Conservation (phyloP, 2,888 invertebrate species). For the Drosophila sordidula region DNA sequence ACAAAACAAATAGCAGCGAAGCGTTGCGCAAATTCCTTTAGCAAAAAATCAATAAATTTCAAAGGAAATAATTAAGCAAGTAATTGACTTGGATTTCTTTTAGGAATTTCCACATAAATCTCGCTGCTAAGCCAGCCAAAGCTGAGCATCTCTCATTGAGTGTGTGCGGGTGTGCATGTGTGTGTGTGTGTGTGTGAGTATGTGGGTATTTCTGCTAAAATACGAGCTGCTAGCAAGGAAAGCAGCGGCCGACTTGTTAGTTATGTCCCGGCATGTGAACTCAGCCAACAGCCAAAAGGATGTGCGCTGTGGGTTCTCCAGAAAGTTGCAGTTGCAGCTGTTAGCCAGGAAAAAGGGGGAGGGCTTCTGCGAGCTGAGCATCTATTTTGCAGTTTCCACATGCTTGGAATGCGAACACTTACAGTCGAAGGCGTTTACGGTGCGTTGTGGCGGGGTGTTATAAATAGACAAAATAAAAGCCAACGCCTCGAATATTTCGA, state of each 20-base stretch:
- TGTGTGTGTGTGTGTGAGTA: too few species aligned
- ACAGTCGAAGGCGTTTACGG: slow-evolving; percentile 51
- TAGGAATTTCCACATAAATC: slow-evolving; percentile 82
- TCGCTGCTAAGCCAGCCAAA: slow-evolving; percentile 73
- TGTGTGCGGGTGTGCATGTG: slow-evolving; percentile 4
- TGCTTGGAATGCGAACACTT: slow-evolving; percentile 78
- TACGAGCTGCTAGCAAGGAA: slow-evolving; percentile 52
- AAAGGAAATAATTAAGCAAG: slow-evolving; percentile 81
- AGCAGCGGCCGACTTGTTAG: slow-evolving; percentile 62
- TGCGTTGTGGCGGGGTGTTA: slow-evolving; percentile 39
- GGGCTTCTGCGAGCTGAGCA: slow-evolving; percentile 38
- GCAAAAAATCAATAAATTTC: slow-evolving; percentile 78
- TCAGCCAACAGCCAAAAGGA: slow-evolving; percentile 59
- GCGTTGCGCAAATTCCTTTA: slow-evolving; percentile 65
- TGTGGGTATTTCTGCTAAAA: slow-evolving; percentile 38
- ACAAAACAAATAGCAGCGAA: slow-evolving; percentile 65
- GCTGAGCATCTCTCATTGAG: slow-evolving; percentile 23
- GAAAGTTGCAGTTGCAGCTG: slow-evolving; percentile 65
- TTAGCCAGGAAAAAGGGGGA: slow-evolving; percentile 4
- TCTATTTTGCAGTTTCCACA: slow-evolving; percentile 78
- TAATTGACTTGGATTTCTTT: slow-evolving; percentile 82
- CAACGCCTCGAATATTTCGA: slow-evolving; percentile 63
- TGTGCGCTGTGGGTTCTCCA: slow-evolving; percentile 36
- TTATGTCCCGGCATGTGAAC: slow-evolving; percentile 69
- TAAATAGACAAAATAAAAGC: slow-evolving; percentile 70